These are phyloP conservation scores for Luperina testacea DNA, from an alignment of 2,888 invertebrate genomes.

Conservation along the genomic window DNA sequence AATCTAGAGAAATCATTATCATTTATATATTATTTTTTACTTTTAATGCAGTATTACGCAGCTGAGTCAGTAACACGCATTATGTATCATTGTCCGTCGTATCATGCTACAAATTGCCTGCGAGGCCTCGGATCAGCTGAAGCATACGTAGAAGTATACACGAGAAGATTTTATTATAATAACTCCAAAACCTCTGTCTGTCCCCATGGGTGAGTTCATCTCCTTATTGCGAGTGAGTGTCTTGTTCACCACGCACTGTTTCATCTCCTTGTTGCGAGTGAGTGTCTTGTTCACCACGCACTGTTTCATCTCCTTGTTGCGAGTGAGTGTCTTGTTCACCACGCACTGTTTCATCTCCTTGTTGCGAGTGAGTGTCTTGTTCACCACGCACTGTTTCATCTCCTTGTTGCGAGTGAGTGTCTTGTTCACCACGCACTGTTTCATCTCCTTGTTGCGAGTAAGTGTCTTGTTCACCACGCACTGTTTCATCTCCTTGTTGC, in stretches of 20 bases:
- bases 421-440: too few relatives aligned
- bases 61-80: not conserved
- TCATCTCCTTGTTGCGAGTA: too few relatives aligned
- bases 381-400: too few relatives aligned
- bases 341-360: too few relatives aligned
- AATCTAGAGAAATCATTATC: slow-evolving; percentile 22
- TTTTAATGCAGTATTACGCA: not conserved
- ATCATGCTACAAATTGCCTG: not conserved
- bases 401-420: too few relatives aligned
- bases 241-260: too few relatives aligned
- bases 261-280: too few relatives aligned
- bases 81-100: not conserved
- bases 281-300: too few relatives aligned
- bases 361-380: too few relatives aligned
- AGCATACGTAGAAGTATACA: not conserved
- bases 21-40: slow-evolving; percentile 13
- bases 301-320: too few relatives aligned
- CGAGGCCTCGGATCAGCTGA: not conserved
- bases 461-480: too few relatives aligned
- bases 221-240: not conserved
- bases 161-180: not conserved
- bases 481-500: not conserved
- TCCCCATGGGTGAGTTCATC: not conserved
- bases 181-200: not conserved
- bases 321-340: too few relatives aligned